Percentiles rank a stretch among this genome's conserved stretches.
Conservation (phyloP, 2,888 invertebrate species). For the Parnassius mnemosyne region DNA sequence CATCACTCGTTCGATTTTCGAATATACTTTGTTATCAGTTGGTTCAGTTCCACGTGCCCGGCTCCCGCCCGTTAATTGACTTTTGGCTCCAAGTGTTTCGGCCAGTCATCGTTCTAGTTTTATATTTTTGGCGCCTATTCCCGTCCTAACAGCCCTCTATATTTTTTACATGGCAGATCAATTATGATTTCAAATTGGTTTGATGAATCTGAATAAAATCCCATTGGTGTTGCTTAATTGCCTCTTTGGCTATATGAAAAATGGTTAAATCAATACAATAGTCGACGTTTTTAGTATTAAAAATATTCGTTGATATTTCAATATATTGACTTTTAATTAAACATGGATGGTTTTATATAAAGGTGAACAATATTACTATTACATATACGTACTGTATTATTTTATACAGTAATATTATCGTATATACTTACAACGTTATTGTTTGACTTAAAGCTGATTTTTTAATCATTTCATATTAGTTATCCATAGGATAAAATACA, state of each 20-base stretch:
- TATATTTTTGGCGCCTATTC: slow-evolving; percentile 77
- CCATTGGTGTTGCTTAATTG: slow-evolving; percentile 77
- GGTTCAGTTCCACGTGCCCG: slow-evolving; percentile 62
- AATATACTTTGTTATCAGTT: slow-evolving; percentile 46
- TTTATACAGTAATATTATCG: too few relatives aligned
- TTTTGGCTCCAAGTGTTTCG: slow-evolving; percentile 70
- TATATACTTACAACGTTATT: too few relatives aligned
- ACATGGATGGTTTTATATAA: too few relatives aligned
- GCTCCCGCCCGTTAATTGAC: slow-evolving; percentile 69
- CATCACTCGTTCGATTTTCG: slow-evolving; percentile 34
- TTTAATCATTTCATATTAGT: too few relatives aligned
- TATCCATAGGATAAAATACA: too few relatives aligned
- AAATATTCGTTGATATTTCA: slow-evolving; percentile 35
- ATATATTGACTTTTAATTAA: slow-evolving; percentile 6
- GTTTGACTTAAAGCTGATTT: too few relatives aligned
- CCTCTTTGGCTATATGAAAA: slow-evolving; percentile 72
- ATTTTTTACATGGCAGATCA: slow-evolving; percentile 78
- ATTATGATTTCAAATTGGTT: slow-evolving; percentile 79
- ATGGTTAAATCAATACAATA: slow-evolving; percentile 65
- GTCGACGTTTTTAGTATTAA: slow-evolving; percentile 47
- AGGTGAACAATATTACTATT: too few relatives aligned
- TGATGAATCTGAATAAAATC: slow-evolving; percentile 79
- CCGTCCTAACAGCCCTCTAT: slow-evolving; percentile 72
- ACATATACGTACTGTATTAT: too few relatives aligned
- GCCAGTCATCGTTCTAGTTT: slow-evolving; percentile 77